phyloP scores from a whole-genome alignment of 1,140 invertebrate genomes.

The Drosophila murphyi region DNA sequence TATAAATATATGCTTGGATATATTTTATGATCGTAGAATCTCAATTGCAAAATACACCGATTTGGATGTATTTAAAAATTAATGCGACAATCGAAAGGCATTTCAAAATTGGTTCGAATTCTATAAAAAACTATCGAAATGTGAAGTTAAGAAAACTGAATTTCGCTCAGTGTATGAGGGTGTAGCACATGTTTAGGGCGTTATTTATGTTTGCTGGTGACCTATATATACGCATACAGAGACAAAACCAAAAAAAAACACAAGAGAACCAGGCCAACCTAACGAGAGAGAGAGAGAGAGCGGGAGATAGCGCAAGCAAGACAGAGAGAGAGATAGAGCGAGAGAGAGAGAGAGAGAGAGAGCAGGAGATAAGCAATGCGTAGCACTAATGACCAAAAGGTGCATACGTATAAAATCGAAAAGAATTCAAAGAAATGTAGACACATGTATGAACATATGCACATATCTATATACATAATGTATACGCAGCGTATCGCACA shows the following conservation, averaged over 20 bases:
- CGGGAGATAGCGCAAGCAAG: not conserved
- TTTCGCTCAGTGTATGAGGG: constrained; percentile 24
- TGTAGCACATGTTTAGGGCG: constrained; percentile 28
- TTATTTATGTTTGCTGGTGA: constrained; percentile 68
- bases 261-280: not conserved
- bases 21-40: no score
- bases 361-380: not conserved
- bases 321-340: not conserved
- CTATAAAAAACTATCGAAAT: no score
- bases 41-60: no score
- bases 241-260: not conserved
- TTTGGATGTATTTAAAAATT: not conserved
- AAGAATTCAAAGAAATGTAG: constrained; percentile 42
- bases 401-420: constrained; percentile 29
- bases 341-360: not conserved
- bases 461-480: constrained; percentile 9
- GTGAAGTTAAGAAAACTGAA: not conserved
- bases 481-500: constrained; percentile 7
- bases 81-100: no score
- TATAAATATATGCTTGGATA: no score
- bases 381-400: constrained; percentile 49
- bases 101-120: no score
- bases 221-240: constrained; percentile 50
- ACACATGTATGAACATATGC: not conserved
- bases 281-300: not conserved